These are phyloP conservation scores for Pampus argenteus DNA, from an alignment of 2,797 vertebrate species.

Conservation along the genomic window DNA sequence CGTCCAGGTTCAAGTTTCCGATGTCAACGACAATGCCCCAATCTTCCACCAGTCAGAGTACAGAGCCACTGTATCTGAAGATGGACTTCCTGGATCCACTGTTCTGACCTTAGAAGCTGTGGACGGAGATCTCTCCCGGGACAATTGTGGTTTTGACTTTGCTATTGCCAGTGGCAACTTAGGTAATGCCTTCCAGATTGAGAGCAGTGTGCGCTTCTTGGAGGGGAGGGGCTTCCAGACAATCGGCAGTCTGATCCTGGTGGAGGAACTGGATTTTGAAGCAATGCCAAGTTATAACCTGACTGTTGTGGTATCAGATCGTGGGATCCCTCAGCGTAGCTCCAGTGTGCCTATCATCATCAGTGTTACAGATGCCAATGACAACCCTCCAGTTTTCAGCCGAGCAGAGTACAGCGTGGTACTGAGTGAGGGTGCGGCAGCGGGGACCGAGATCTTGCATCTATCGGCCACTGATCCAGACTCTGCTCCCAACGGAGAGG, in stretches of 20 bases:
- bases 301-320: slow-evolving; percentile 92
- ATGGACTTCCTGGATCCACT: slow-evolving; percentile 91
- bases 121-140: slow-evolving; percentile 89
- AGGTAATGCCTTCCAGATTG: slow-evolving; percentile 93
- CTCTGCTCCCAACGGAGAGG: slow-evolving; percentile 86
- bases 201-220: slow-evolving; percentile 89
- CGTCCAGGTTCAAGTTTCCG: slow-evolving; percentile 91
- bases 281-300: slow-evolving; percentile 89
- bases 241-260: slow-evolving; percentile 90
- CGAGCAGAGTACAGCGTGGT: slow-evolving; percentile 87
- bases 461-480: slow-evolving; percentile 93
- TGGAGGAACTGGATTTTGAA: slow-evolving; percentile 94
- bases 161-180: slow-evolving; percentile 93
- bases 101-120: slow-evolving; percentile 92
- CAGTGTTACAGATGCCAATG: slow-evolving; percentile 90
- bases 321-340: slow-evolving; percentile 92
- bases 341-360: slow-evolving; percentile 89
- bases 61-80: slow-evolving; percentile 88
- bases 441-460: slow-evolving; percentile 91
- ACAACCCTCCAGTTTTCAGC: slow-evolving; percentile 93
- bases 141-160: slow-evolving; percentile 93
- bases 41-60: slow-evolving; percentile 90
- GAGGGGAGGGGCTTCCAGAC: slow-evolving; percentile 88
- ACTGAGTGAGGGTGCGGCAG: slow-evolving; percentile 86
- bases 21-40: slow-evolving; percentile 94